Evolutionary conservation across 2,113 vertebrate species (phyloP).

Genomic region (Terrapene triunguis): DNA sequence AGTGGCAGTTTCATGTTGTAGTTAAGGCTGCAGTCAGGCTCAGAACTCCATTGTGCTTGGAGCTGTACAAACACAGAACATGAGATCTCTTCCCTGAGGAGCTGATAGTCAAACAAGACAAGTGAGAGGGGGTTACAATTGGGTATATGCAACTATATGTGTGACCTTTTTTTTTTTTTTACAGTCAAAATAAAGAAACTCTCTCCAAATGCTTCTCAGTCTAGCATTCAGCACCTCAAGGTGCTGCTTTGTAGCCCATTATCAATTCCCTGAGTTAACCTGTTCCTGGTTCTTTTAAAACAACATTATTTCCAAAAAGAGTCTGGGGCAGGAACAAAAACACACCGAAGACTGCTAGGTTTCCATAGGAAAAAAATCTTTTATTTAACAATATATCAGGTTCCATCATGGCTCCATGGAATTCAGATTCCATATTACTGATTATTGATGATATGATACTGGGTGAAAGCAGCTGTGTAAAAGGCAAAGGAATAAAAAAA

Average conservation of each 20-base stretch:
- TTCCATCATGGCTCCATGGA: slow-evolving; percentile 87
- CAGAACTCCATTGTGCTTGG: background rate
- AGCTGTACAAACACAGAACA: background rate
- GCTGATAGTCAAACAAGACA: background rate
- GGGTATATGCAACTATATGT: background rate
- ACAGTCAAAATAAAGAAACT: background rate
- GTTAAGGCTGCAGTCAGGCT: background rate
- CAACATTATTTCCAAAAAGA: background rate
- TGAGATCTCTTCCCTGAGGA: background rate
- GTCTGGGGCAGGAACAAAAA: slow-evolving; percentile 28
- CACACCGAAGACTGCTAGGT: slow-evolving; percentile 53
- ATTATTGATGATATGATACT: slow-evolving; percentile 82
- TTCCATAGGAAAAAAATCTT: slow-evolving; percentile 93
- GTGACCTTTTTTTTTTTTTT: accelerated
- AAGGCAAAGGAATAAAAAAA: slow-evolving; percentile 76
- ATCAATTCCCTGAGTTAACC: accelerated
- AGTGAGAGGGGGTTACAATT: background rate
- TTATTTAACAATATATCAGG: slow-evolving; percentile 96
- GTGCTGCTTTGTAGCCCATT: accelerated
- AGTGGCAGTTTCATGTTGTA: background rate
- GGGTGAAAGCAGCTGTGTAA: slow-evolving; percentile 81
- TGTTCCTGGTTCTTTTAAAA: background rate
- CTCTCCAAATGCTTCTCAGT: background rate
- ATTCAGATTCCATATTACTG: slow-evolving; percentile 84
- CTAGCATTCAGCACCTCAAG: background rate